phyloP scores from a whole-genome alignment of 2,888 invertebrate species.

The Chesias legatella region DNA sequence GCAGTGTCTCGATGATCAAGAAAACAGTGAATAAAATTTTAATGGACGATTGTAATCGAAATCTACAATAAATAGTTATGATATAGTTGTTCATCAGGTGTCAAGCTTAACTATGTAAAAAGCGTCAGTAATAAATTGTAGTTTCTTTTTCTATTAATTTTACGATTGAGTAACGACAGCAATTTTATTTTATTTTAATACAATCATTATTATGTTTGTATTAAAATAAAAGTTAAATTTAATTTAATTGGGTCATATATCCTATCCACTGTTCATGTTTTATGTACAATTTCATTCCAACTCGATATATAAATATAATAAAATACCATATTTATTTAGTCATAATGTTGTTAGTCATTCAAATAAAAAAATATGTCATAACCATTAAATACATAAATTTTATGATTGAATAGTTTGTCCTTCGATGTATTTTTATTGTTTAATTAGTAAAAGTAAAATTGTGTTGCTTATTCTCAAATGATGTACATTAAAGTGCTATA shows the following conservation, averaged over 20 bases:
- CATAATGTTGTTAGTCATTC: background rate
- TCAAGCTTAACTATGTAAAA: constrained; percentile 31
- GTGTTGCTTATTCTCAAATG: constrained; percentile 1
- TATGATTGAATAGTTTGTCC: background rate
- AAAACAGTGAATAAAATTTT: constrained; percentile 1
- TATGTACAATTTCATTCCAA: too few species aligned
- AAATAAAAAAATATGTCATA: background rate
- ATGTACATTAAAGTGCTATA: constrained; percentile 39
- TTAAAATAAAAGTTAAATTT: too few species aligned
- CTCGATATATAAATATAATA: too few species aligned
- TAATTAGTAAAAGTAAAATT: background rate
- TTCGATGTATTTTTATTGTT: background rate
- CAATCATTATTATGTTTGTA: too few species aligned
- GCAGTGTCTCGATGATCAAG: too few species aligned
- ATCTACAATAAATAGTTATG: constrained; percentile 11
- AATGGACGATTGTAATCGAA: constrained; percentile 16
- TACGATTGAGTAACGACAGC: too few species aligned
- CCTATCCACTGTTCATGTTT: too few species aligned
- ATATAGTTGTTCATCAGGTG: constrained; percentile 13
- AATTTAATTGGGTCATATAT: too few species aligned
- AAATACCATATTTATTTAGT: too few species aligned
- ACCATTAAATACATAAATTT: background rate
- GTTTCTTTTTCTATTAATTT: too few species aligned
- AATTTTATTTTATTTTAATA: too few species aligned
- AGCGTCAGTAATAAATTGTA: constrained; percentile 24